These are phyloP conservation scores for Cheilosia grossa DNA, from an alignment of 2,888 invertebrate species.

Conservation along the genomic window DNA sequence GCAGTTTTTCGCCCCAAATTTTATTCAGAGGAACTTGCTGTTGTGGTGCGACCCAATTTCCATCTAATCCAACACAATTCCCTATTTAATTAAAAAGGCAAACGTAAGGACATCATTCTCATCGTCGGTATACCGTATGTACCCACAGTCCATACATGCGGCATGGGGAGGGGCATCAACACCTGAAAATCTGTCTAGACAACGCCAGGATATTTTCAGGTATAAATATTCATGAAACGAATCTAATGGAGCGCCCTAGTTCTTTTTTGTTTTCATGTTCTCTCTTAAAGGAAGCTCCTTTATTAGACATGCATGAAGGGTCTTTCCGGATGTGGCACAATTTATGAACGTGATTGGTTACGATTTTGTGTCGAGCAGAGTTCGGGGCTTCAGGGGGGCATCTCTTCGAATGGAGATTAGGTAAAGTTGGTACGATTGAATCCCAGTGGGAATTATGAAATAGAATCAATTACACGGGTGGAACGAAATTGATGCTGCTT, in stretches of 20 bases:
- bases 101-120: background rate
- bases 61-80: slow-evolving; percentile 33
- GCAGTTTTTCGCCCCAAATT: background rate
- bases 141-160: background rate
- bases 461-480: slow-evolving; percentile 64
- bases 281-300: slow-evolving; percentile 15
- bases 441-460: slow-evolving; percentile 61
- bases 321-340: slow-evolving; percentile 64
- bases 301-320: slow-evolving; percentile 65
- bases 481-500: background rate
- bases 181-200: slow-evolving; percentile 65
- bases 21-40: background rate
- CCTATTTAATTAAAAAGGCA: slow-evolving; percentile 44
- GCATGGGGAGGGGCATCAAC: slow-evolving; percentile 23
- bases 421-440: slow-evolving; percentile 38
- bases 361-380: slow-evolving; percentile 7
- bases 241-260: slow-evolving; percentile 16
- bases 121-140: background rate
- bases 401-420: slow-evolving; percentile 35
- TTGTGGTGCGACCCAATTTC: slow-evolving; percentile 19
- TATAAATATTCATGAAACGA: slow-evolving; percentile 67
- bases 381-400: slow-evolving; percentile 17
- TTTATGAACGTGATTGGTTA: slow-evolving; percentile 70
- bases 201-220: slow-evolving; percentile 8
- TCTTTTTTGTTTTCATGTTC: too few relatives aligned